Base-by-base conservation (phyloP, 2,113 vertebrate genomes). In the Ptychochromis oligacanthus region DNA sequence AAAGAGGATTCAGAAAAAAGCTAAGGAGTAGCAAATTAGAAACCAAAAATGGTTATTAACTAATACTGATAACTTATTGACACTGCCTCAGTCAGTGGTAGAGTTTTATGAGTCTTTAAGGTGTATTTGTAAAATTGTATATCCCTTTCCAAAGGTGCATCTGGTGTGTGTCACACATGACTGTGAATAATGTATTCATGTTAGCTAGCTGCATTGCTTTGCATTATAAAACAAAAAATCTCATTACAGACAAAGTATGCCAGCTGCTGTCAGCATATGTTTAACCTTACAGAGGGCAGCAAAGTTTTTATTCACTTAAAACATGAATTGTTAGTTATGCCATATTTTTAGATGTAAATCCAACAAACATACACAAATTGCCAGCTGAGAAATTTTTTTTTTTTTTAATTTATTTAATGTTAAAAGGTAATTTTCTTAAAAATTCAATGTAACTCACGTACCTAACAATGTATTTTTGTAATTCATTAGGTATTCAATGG, bases 211-310 rank as follows among this genome's bases (percentile, higher is more conserved):
- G 77, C 18, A 74, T 59, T 86, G 57, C 77, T 84, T 75, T 72
- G 49, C 65, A 72, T 72, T 72, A 43, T 72, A 72, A 34, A 76
- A 72, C 28, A 79, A 77, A 26, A 77, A 74, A 82, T 77, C 18
- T 56, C 64, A 54, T 72, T 67, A 65, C 12, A 82, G 49, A 57
- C 8, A 9, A 1, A 22, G 57, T 60, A 12, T 75, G 79, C 54
- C 88, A 89, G 89, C 86, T 89, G 87, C 46, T 80, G 43, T 65
- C 82, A 74, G 76, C 79, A 79, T 67, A 38, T 82, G 18, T 13
- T 80, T 28, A 88, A 90, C 87, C 80, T 85, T 79, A 38, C 59
- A 88, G 46, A 83, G 70, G 77, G 72, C 79, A 70, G 43, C 34
- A 60, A 79, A 57, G 79, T 34, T 62, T 26, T 52, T 57, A 78